Base-by-base conservation (phyloP, 1,140 invertebrate genomes). In the Calosoma granatense region DNA sequence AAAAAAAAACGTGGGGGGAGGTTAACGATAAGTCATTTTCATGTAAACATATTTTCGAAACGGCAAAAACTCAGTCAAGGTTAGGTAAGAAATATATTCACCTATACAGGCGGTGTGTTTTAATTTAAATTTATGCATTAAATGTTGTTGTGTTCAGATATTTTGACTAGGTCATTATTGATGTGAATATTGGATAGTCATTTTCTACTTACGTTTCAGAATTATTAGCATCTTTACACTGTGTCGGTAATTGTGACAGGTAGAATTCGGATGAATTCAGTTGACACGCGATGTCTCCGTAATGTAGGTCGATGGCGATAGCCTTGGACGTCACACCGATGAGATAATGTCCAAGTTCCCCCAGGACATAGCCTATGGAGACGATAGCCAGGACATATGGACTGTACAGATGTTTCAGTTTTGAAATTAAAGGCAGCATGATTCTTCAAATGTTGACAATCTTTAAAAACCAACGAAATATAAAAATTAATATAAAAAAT, bases 251-350 rank as follows among this genome's bases (percentile, higher is more conserved):
- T 20, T 86, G 76, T 53, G 68, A 72, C 61, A 78, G 54, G 55
- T 70, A 65, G 63, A 77, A 73, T 17, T 76, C 70, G 1, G 82
- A 80, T 1, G 76, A 76, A 68, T 91, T 91, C 21, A 88, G 73
- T 74, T 92, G 84, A 67, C 92, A 96, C 2, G 85, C 80, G 65
- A 87, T 85, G 72, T 96, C 92, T 2, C 92, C 92, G 65, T 91
- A 96, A 63, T 92, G 85, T 41, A 95, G 72, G 67, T 91, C 88
- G 22, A 82, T 81, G 2, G 89, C 88, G 19, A 87, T 88, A 57
- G 84, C 84, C 69, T 91, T 90, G 51, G 87, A 90, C 20, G 89
- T 91, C 0, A 90, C 87, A 74, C 90, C 90, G 62, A 92, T 91
- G 55, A 93, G 73, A 72, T 90, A 92, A 73, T 92, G 90, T 3